Evolutionary conservation across 2,888 invertebrate species (phyloP).

Genomic region (Parthenolecanium corni): DNA sequence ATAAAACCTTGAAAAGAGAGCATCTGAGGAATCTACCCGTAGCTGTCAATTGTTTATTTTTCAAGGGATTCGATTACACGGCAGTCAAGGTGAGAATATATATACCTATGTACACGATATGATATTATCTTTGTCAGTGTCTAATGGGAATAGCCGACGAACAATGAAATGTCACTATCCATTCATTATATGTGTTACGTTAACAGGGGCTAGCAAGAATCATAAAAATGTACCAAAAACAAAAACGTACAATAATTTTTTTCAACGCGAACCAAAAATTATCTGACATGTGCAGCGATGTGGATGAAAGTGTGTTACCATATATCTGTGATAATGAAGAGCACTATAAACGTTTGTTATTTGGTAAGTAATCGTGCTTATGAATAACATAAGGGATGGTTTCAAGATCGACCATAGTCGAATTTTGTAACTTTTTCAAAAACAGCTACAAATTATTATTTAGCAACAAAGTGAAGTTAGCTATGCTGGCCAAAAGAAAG

Average conservation of each 20-base stretch:
- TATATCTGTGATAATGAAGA: slow-evolving; percentile 18
- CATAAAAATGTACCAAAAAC: slow-evolving; percentile 8
- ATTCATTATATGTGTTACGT: too few relatives aligned
- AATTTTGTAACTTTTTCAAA: too few relatives aligned
- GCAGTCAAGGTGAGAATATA: slow-evolving; percentile 46
- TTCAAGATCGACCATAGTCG: too few relatives aligned
- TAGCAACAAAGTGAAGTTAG: neutral
- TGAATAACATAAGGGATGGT: too few relatives aligned
- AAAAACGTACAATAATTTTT: slow-evolving; percentile 9
- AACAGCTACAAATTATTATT: neutral
- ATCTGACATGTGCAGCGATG: slow-evolving; percentile 1
- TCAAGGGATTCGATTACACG: slow-evolving; percentile 57
- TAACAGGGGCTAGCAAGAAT: slow-evolving; percentile 18
- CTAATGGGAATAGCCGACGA: too few relatives aligned
- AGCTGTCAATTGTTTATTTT: slow-evolving; percentile 52
- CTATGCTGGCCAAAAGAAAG: too few relatives aligned
- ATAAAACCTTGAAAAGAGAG: slow-evolving; percentile 34
- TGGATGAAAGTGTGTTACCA: slow-evolving; percentile 4
- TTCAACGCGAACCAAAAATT: slow-evolving; percentile 13
- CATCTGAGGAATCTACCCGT: slow-evolving; percentile 44
- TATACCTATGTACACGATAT: too few relatives aligned
- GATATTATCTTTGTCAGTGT: too few relatives aligned
- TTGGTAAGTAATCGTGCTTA: slow-evolving; percentile 6
- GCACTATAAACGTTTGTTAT: neutral
- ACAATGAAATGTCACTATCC: too few relatives aligned